Base-by-base conservation (phyloP, 2,113 vertebrate species). In the Struthidea cinerea region DNA sequence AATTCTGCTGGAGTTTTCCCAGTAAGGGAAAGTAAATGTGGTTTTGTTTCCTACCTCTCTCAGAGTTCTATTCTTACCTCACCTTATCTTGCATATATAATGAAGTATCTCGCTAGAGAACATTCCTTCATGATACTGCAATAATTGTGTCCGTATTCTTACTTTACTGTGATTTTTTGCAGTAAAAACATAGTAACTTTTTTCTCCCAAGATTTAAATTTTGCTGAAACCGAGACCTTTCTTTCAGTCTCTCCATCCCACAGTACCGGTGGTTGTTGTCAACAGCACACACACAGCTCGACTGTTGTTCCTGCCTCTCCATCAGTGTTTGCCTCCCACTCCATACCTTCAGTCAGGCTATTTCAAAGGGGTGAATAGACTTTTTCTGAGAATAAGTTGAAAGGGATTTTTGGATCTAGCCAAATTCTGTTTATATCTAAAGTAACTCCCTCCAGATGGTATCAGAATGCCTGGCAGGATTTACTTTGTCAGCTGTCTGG, bases 381-480 rank as follows among this genome's bases (percentile, higher is more conserved):
- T 80, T 75, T 20, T 64, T 55, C 60, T 82, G 73, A 78, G 87
- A 84, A 70, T 53, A 67, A 74, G 22, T 84, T 8, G 37, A 80
- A 89, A 61, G 30, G 6, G 57, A 37, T 49, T 82, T 90, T 91
- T 94, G 53, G 46, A 53, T 76, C 65, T 73, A 82, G n/a, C 28
- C 53, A 73, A 71, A 69, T 75, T 83, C 55, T 61, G 18, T 76
- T 90, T 92, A 59, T 84, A 86, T 50, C 68, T 70, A 3, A 41
- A 90, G 59, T 42, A 76, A 80, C 42, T 93, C 78, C 27, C 30
- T 82, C 78, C 84, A 85, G 78, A 91, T 97, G 84, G 84, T 82
- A 35, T 65, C 50, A 70, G 84, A 69, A 69, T 33, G 50, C 70
- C 57, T 94, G 87, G 13, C 49, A 50, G 47, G 37, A 61, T 94